Evolutionary conservation across 2,888 invertebrate genomes (phyloP).

Genomic region (Trichopria drosophilae): DNA sequence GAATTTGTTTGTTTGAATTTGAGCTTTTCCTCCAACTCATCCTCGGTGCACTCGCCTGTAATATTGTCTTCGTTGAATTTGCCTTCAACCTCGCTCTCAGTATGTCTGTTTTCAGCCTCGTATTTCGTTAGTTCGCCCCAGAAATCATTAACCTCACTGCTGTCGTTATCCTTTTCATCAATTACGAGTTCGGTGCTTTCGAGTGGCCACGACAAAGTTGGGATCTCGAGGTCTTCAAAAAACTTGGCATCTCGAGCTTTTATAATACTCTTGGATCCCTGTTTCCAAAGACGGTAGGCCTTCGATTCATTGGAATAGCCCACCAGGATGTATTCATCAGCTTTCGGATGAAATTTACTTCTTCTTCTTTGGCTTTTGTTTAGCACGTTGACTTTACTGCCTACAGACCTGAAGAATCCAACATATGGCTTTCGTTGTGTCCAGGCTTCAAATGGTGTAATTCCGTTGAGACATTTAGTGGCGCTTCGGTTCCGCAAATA

Average conservation of each 20-base stretch:
- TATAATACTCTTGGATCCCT: slow-evolving; percentile 28
- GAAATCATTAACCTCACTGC: too few relatives aligned
- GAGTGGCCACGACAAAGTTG: too few relatives aligned
- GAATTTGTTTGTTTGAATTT: too few relatives aligned
- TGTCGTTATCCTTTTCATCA: too few relatives aligned
- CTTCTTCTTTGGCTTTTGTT: slow-evolving; percentile 27
- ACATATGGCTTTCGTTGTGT: too few relatives aligned
- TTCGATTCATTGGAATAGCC: slow-evolving; percentile 23
- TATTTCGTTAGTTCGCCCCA: too few relatives aligned
- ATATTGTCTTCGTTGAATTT: too few relatives aligned
- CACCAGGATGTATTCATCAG: slow-evolving; percentile 21
- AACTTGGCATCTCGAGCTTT: slow-evolving; percentile 34
- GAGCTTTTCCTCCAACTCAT: too few relatives aligned
- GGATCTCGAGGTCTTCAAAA: slow-evolving; percentile 19
- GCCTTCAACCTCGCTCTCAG: too few relatives aligned
- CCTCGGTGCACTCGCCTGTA: too few relatives aligned
- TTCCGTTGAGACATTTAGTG: slow-evolving; percentile 27
- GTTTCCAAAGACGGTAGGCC: neutral
- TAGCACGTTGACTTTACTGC: slow-evolving; percentile 29
- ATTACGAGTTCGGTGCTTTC: too few relatives aligned
- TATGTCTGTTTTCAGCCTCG: too few relatives aligned
- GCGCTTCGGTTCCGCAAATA: slow-evolving; percentile 42
- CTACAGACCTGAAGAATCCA: slow-evolving; percentile 31
- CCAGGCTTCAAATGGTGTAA: slow-evolving; percentile 36
- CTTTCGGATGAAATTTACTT: slow-evolving; percentile 37